phyloP scores from a whole-genome alignment of 1,140 invertebrate species.

The Drosophila ambigua region DNA sequence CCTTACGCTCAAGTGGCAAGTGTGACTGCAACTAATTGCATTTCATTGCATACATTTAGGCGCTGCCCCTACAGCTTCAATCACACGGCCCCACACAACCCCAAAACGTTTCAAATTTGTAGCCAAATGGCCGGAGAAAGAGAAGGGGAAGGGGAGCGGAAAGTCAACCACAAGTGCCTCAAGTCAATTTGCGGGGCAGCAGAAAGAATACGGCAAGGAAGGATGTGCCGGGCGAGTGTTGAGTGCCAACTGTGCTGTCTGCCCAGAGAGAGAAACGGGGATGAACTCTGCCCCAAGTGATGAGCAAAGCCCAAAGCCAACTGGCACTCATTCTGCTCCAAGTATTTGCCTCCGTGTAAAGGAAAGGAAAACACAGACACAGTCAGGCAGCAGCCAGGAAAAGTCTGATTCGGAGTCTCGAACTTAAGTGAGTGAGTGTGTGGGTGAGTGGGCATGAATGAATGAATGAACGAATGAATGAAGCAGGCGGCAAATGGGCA shows the following conservation, averaged over 20 bases:
- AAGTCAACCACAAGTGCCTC: slow-evolving; percentile 52
- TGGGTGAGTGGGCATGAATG: slow-evolving; percentile 50
- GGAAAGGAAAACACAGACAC: slow-evolving; percentile 29
- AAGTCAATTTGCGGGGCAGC: slow-evolving; percentile 10
- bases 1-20: background rate
- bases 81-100: slow-evolving; percentile 57
- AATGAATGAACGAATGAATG: slow-evolving; percentile 48
- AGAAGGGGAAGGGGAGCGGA: slow-evolving; percentile 9
- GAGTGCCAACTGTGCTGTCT: slow-evolving; percentile 55
- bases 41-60: slow-evolving; percentile 78
- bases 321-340: background rate
- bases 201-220: slow-evolving; percentile 4
- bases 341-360: slow-evolving; percentile 41
- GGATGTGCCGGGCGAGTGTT: slow-evolving; percentile 67
- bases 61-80: slow-evolving; percentile 39
- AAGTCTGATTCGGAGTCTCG: slow-evolving; percentile 25
- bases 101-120: slow-evolving; percentile 79
- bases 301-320: background rate
- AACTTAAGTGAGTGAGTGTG: slow-evolving; percentile 44
- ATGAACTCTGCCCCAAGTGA: no score
- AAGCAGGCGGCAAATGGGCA: slow-evolving; percentile 42
- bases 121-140: slow-evolving; percentile 61
- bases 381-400: slow-evolving; percentile 15
- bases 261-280: slow-evolving; percentile 47
- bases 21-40: slow-evolving; percentile 74